Percentiles rank a stretch among this genome's conserved stretches.
Evolutionary conservation across 2,888 invertebrate species (phyloP).

Genomic region (Polydrusus tereticollis): DNA sequence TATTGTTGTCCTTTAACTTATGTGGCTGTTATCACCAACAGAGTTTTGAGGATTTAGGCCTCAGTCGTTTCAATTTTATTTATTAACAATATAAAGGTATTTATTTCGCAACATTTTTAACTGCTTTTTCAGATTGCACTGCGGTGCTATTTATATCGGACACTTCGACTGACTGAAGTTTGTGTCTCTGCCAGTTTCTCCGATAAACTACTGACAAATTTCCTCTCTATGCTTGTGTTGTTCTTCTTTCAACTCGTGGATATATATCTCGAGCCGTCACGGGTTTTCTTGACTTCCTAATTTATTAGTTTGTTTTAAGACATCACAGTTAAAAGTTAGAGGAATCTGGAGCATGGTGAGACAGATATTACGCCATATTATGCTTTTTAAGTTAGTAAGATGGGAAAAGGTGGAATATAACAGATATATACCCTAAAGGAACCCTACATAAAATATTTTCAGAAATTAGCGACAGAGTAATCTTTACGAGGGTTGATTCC

Average conservation of each 20-base stretch:
- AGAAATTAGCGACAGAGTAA: too few relatives aligned
- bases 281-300: slow-evolving; percentile 29
- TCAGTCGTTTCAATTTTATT: too few relatives aligned
- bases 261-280: slow-evolving; percentile 30
- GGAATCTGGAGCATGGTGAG: not conserved
- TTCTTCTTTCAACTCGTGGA: slow-evolving; percentile 30
- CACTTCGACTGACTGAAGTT: slow-evolving; percentile 47
- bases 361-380: not conserved
- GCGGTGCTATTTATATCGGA: slow-evolving; percentile 54
- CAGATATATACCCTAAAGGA: too few relatives aligned
- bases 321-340: slow-evolving; percentile 4
- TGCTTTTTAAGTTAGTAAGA: too few relatives aligned
- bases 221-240: slow-evolving; percentile 47
- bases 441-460: too few relatives aligned
- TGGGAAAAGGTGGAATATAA: too few relatives aligned
- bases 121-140: not conserved
- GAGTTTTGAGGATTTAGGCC: too few relatives aligned
- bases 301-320: slow-evolving; percentile 26
- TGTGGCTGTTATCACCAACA: too few relatives aligned
- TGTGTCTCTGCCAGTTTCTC: slow-evolving; percentile 32
- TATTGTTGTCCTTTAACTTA: too few relatives aligned
- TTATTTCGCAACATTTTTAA: not conserved
- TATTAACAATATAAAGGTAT: too few relatives aligned
- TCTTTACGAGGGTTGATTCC: too few relatives aligned
- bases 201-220: slow-evolving; percentile 58